Evolutionary conservation across 2,888 invertebrate genomes (phyloP).

Genomic region (Stegophylla sp.): DNA sequence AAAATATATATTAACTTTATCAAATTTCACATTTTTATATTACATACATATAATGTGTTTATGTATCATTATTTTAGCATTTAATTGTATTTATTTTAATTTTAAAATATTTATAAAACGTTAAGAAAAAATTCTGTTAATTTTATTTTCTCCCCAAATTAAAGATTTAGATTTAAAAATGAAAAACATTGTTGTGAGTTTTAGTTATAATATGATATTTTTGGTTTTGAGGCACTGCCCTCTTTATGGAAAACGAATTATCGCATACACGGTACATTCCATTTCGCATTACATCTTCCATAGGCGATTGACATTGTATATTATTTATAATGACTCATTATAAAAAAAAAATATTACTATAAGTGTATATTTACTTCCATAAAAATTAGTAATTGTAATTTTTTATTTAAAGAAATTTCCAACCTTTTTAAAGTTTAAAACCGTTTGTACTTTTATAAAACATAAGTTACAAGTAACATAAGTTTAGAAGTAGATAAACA

Average conservation of each 20-base stretch:
- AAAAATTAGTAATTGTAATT: constrained; percentile 27
- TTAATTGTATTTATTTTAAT: constrained; percentile 57
- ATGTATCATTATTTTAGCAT: constrained; percentile 37
- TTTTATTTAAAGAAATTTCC: constrained; percentile 3
- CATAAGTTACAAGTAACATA: too few relatives aligned
- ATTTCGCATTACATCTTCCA: constrained; percentile 42
- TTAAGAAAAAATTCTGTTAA: constrained; percentile 52
- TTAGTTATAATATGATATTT: constrained; percentile 45
- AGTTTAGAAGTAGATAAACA: constrained; percentile 20
- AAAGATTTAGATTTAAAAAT: constrained; percentile 42
- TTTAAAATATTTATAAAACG: constrained; percentile 58
- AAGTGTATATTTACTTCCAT: constrained; percentile 52
- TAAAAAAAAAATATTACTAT: constrained; percentile 32
- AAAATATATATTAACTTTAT: constrained; percentile 18
- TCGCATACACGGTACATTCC: constrained; percentile 37
- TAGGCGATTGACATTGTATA: constrained; percentile 41
- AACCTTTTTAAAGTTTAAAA: constrained; percentile 28
- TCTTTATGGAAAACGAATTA: constrained; percentile 38
- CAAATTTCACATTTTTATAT: constrained; percentile 42
- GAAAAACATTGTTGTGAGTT: constrained; percentile 54
- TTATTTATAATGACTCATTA: constrained; percentile 39
- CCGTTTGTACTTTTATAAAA: constrained; percentile 57
- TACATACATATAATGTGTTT: background rate
- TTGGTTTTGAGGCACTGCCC: constrained; percentile 22
- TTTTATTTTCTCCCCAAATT: constrained; percentile 46